Conservation (phyloP, 2,113 vertebrate species). For the Aplodontia rufa region DNA sequence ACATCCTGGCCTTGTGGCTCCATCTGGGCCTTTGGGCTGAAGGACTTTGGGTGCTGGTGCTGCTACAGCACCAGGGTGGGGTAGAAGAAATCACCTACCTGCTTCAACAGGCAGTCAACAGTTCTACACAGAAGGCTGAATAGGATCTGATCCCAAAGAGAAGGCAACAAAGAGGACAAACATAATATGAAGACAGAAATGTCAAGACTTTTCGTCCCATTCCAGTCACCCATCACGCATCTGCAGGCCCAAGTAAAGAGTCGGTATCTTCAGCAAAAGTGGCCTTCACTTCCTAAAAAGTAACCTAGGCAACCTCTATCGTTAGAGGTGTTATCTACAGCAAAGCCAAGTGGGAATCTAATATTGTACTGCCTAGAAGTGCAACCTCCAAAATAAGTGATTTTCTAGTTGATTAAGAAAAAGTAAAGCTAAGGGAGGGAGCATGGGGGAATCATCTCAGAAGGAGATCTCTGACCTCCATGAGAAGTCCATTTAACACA, state of each 20-base stretch:
- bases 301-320: background rate
- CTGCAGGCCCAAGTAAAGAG: background rate
- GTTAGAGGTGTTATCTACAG: background rate
- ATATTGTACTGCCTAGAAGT: background rate
- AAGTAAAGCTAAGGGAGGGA: background rate
- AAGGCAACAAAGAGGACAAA: background rate
- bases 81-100: background rate
- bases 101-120: background rate
- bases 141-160: no score
- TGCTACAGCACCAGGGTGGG: background rate
- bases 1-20: background rate
- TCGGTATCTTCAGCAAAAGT: background rate
- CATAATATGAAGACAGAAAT: background rate
- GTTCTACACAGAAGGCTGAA: background rate
- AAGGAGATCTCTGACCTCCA: no score
- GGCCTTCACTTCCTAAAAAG: background rate
- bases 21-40: background rate
- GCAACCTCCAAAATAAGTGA: background rate
- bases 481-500: no score
- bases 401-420: background rate
- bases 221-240: background rate
- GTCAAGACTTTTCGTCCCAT: no score
- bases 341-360: background rate
- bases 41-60: background rate
- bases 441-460: no score